Evolutionary conservation across 1,140 invertebrate species (phyloP).

Genomic region (Zaprionus gabonicus): DNA sequence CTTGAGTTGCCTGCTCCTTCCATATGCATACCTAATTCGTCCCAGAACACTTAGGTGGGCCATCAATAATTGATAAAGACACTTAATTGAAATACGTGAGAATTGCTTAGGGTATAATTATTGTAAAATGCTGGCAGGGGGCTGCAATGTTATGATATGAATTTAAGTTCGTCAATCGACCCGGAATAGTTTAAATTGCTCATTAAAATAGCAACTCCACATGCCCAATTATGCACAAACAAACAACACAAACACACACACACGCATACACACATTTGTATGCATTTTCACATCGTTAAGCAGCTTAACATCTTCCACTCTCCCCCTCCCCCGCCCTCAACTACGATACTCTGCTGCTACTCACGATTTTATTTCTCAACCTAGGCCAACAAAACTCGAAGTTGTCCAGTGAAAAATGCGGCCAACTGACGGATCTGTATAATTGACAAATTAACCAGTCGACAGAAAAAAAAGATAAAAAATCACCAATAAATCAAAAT

Average conservation of each 20-base stretch:
- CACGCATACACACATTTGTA: background rate
- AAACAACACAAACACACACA: background rate
- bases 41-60: background rate
- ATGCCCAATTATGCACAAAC: background rate
- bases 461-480: constrained; percentile 24
- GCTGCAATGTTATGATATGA: background rate
- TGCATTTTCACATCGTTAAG: constrained; percentile 42
- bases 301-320: constrained; percentile 45
- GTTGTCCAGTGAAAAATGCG: constrained; percentile 31
- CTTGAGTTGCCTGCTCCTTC: background rate
- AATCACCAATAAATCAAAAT: constrained; percentile 47
- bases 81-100: constrained; percentile 1
- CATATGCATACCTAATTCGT: constrained; percentile 1
- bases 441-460: constrained; percentile 47
- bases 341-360: background rate
- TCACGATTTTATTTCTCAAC: constrained; percentile 31
- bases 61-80: background rate
- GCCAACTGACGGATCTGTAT: constrained; percentile 45
- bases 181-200: constrained; percentile 3
- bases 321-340: background rate
- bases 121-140: background rate
- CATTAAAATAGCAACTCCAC: constrained; percentile 21
- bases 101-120: background rate
- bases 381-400: constrained; percentile 31
- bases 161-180: constrained; percentile 8